Conservation (phyloP, 1,140 invertebrate genomes). For the Drosophila kepulauana region DNA sequence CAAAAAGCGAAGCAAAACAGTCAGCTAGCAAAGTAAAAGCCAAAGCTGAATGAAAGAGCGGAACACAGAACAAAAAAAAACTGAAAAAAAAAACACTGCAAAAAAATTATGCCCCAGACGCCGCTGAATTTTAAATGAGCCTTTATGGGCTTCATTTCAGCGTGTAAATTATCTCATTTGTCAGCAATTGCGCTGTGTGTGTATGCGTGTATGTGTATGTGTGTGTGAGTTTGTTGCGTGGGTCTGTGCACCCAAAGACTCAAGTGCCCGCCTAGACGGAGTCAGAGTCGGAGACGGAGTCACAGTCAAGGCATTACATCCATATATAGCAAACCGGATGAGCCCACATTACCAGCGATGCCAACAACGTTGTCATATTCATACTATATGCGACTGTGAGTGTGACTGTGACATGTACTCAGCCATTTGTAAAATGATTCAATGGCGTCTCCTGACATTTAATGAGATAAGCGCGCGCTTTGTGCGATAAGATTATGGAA, state of each 20-base stretch:
- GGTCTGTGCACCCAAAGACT: slow-evolving; percentile 31
- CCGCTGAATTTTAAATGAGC: slow-evolving; percentile 83
- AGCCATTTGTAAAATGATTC: slow-evolving; percentile 81
- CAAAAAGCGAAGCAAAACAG: slow-evolving; percentile 69
- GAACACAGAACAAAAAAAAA: slow-evolving; percentile 21
- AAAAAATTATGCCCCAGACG: slow-evolving; percentile 83
- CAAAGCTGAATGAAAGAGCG: slow-evolving; percentile 48
- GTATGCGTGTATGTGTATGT: slow-evolving; percentile 25
- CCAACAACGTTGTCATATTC: slow-evolving; percentile 24
- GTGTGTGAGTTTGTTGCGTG: slow-evolving; percentile 33
- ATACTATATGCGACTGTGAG: slow-evolving; percentile 33
- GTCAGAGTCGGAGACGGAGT: slow-evolving; percentile 10
- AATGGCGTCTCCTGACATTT: slow-evolving; percentile 79
- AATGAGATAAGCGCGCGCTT: slow-evolving; percentile 77
- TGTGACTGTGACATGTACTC: slow-evolving; percentile 74
- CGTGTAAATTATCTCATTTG: slow-evolving; percentile 84
- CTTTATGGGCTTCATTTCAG: slow-evolving; percentile 84
- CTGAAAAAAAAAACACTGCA: slow-evolving; percentile 35
- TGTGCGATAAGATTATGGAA: slow-evolving; percentile 63
- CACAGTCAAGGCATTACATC: slow-evolving; percentile 25
- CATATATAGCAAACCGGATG: slow-evolving; percentile 22
- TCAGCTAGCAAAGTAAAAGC: slow-evolving; percentile 51
- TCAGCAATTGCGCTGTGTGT: slow-evolving; percentile 77
- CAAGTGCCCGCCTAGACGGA: slow-evolving; percentile 60
- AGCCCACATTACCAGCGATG: slow-evolving; percentile 1